phyloP scores from a whole-genome alignment of 2,888 invertebrate genomes.

The Spicauda simplicius region DNA sequence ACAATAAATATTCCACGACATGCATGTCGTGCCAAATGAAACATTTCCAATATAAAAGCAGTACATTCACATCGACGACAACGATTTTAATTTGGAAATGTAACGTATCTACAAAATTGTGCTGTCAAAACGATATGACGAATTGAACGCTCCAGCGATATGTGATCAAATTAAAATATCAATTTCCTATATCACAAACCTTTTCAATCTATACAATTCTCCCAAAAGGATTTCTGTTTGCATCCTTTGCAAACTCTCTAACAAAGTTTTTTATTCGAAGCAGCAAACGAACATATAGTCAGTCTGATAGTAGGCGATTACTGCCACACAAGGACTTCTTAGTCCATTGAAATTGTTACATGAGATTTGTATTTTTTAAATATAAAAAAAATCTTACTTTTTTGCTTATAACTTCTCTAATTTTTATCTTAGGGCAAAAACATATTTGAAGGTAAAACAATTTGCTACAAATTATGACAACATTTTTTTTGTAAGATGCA shows the following conservation, averaged over 20 bases:
- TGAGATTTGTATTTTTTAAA: too few species aligned
- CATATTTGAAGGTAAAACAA: too few species aligned
- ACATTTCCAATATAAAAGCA: constrained; percentile 10
- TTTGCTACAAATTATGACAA: too few species aligned
- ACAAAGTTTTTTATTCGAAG: too few species aligned
- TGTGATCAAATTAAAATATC: neutral
- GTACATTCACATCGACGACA: neutral
- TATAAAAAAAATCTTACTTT: too few species aligned
- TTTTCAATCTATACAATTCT: neutral
- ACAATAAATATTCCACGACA: neutral
- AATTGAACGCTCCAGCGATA: neutral
- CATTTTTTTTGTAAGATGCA: too few species aligned
- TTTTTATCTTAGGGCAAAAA: too few species aligned
- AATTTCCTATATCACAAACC: neutral
- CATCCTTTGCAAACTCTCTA: neutral
- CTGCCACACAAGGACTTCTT: too few species aligned
- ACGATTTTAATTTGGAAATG: constrained; percentile 22
- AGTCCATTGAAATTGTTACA: too few species aligned
- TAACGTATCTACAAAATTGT: neutral
- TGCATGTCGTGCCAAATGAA: constrained; percentile 1
- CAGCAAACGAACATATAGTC: too few species aligned
- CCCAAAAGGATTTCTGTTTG: neutral
- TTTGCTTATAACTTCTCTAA: too few species aligned
- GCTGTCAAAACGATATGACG: constrained; percentile 7
- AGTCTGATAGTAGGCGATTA: too few species aligned